These are phyloP conservation scores for Chionoecetes opilio DNA, from an alignment of 1,140 invertebrate species.

Conservation along the genomic window DNA sequence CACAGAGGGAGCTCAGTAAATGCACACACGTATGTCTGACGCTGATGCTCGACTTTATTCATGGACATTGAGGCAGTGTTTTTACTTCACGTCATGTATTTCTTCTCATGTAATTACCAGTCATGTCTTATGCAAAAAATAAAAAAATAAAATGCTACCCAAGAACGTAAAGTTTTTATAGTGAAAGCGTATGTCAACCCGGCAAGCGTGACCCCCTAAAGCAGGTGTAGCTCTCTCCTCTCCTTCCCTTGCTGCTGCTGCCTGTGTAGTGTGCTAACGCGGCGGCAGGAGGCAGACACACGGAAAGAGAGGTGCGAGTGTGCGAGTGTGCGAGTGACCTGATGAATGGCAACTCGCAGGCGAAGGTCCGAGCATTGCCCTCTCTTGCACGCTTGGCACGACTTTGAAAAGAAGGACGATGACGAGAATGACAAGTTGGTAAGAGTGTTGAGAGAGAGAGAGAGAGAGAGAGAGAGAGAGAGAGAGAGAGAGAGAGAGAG, in stretches of 20 bases:
- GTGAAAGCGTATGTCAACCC: no score
- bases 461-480: neutral
- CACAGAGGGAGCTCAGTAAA: no score
- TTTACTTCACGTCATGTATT: no score
- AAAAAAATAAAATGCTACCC: no score
- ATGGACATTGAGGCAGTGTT: no score
- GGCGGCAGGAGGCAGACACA: neutral
- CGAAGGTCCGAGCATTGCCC: neutral
- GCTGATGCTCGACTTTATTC: no score
- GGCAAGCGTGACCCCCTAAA: no score
- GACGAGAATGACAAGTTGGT: neutral
- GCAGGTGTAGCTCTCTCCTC: neutral
- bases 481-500: neutral
- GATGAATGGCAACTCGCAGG: neutral
- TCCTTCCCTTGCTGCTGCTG: neutral
- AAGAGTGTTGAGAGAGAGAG: neutral
- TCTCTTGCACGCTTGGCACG: neutral
- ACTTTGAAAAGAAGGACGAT: neutral
- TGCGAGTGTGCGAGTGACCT: neutral
- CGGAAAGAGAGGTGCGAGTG: conserved; percentile 4
- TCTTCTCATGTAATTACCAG: no score
- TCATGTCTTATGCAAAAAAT: no score
- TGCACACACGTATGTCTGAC: no score
- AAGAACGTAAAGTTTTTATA: no score
- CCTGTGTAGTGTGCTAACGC: neutral